Conservation (phyloP, 2,797 vertebrate species). For the Labroides dimidiatus region DNA sequence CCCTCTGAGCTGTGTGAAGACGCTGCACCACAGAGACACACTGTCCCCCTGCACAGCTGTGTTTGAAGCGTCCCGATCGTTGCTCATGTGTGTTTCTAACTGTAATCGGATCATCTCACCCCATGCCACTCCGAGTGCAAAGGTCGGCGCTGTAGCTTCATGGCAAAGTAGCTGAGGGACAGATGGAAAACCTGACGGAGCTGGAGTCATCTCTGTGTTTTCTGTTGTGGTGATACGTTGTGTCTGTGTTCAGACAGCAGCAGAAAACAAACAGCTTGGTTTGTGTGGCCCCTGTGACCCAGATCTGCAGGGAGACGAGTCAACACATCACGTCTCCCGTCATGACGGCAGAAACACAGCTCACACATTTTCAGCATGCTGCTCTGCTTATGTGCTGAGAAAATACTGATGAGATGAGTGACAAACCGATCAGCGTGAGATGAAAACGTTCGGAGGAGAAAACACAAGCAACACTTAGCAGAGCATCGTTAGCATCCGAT, state of each 20-base stretch:
- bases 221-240: too few relatives aligned
- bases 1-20: slow-evolving; percentile 63
- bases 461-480: neutral
- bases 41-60: slow-evolving; percentile 72
- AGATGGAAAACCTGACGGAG: slow-evolving; percentile 51
- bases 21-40: slow-evolving; percentile 65
- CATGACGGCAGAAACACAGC: slow-evolving; percentile 8
- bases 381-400: slow-evolving; percentile 4
- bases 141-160: slow-evolving; percentile 67
- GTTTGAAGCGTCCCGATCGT: slow-evolving; percentile 72
- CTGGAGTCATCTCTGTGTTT: slow-evolving; percentile 40
- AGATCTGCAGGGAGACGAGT: slow-evolving; percentile 27
- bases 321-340: slow-evolving; percentile 6
- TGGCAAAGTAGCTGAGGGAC: slow-evolving; percentile 58
- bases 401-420: slow-evolving; percentile 21
- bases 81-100: slow-evolving; percentile 69
- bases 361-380: slow-evolving; percentile 14
- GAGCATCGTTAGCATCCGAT: neutral
- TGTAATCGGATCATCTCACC: slow-evolving; percentile 78
- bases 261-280: slow-evolving; percentile 10
- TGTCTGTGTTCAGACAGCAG: slow-evolving; percentile 20
- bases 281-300: slow-evolving; percentile 29
- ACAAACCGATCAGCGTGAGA: neutral
- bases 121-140: slow-evolving; percentile 64
- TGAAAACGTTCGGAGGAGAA: neutral